Evolutionary conservation across 2,888 invertebrate species (phyloP), one percentile per base, ranked within the genome.

Genomic region (Polylopha cassiicola): DNA sequence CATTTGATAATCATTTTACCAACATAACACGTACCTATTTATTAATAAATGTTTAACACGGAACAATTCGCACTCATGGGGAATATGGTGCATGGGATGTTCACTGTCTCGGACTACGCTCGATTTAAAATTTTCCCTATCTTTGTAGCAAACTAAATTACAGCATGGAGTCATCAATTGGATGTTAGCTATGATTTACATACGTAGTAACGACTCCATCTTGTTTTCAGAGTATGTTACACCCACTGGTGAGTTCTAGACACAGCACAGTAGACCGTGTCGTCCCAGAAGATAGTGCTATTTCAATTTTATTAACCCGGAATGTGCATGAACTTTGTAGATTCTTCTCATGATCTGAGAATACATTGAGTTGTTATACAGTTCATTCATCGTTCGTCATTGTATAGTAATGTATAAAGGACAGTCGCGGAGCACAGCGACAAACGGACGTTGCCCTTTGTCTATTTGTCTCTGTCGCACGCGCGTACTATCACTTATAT

Each of bases 221-320:
- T 82, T 84, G 71, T 82, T 86, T 86, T 86, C 86, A 86, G 86
- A 86, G 67, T 80, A 75, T 84, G 74, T 86, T 70, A 82, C 86
- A 74, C 75, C 86, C 75, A 86, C 86, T 57, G 86, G 86, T 86
- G 85, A 86, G 86, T 86, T 70, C 51, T 79, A 80, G 79, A 65
- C 44, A 53, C 61, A 66, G 76, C 80, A 82, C 79, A 58, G 65
- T 76, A 76, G 74, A 61, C 48, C 38, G 48, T 54, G 53, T 50
- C 53, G 45, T 50, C 49, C 37, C 39, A 18, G 32, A 23, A 34
- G 29, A 30, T 26, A 39, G 29, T 29, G 41, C 34, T 36, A 34
- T 28, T 36, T 24, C 18, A 30, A 30, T 23, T 15, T 24, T 29
- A 29, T 29, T 16, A 26, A 18, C 37, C 33, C 37, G 37, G 46